phyloP scores from a whole-genome alignment of 1,140 invertebrate genomes.

The Calephelis virginiensis region DNA sequence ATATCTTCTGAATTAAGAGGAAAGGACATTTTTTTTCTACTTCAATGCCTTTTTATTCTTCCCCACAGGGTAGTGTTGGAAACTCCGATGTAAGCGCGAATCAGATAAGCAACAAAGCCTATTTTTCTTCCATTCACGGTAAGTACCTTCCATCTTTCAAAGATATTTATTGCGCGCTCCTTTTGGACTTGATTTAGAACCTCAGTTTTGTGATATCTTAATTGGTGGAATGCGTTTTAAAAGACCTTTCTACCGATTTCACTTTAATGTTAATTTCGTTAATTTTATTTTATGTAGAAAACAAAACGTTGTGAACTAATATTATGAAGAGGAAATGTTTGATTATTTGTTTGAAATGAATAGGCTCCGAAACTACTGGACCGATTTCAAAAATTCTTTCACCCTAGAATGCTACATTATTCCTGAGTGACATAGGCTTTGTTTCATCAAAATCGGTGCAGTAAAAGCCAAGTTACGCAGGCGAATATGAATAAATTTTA shows the following conservation, averaged over 20 bases:
- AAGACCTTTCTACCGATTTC: neutral
- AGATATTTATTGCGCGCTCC: constrained; percentile 60
- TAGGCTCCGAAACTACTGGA: no score
- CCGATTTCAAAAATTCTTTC: no score
- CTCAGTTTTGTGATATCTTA: constrained; percentile 51
- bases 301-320: no score
- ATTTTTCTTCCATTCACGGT: constrained; percentile 58
- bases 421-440: no score
- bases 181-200: constrained; percentile 61
- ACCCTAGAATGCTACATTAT: no score
- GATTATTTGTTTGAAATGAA: no score
- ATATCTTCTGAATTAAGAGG: no score
- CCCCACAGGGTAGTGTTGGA: neutral
- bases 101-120: constrained; percentile 35
- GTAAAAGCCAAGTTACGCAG: no score
- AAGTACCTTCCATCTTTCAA: constrained; percentile 46
- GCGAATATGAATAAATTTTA: no score
- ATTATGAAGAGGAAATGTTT: no score
- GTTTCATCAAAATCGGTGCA: no score
- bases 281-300: no score
- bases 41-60: neutral
- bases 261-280: neutral
- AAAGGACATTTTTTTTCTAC: constrained; percentile 23
- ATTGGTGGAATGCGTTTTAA: constrained; percentile 47
- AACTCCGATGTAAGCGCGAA: constrained; percentile 11